Evolutionary conservation across 2,113 vertebrate genomes (phyloP).

Genomic region (Andinoacara biseriatus): DNA sequence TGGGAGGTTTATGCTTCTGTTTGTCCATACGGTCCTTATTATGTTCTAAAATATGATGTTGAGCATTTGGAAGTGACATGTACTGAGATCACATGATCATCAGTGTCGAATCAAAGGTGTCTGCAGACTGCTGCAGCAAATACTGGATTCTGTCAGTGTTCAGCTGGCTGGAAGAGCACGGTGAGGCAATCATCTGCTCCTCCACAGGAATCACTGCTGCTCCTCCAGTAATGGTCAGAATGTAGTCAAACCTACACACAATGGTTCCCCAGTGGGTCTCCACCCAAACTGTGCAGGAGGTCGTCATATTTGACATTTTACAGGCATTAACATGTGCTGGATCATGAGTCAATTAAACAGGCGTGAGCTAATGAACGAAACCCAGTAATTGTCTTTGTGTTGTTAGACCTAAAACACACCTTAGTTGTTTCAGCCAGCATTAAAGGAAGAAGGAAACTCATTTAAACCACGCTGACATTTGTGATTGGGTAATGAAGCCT

Average conservation of each 20-base stretch:
- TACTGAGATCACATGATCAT: not conserved
- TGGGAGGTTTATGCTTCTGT: not conserved
- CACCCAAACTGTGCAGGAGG: not conserved
- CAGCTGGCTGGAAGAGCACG: not conserved
- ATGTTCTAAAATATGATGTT: not conserved
- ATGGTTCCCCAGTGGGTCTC: not conserved
- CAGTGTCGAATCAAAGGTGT: not conserved
- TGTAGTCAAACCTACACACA: not conserved
- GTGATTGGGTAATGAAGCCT: too few species aligned
- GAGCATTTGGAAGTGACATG: not conserved
- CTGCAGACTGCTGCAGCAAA: not conserved
- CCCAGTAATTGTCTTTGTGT: too few species aligned
- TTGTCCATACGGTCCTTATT: not conserved
- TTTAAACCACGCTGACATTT: too few species aligned
- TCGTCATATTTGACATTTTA: not conserved
- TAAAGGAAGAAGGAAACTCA: too few species aligned
- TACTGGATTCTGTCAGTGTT: too few species aligned
- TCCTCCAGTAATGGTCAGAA: not conserved
- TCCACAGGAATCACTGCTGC: not conserved
- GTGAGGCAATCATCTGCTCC: not conserved
- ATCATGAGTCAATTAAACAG: too few species aligned
- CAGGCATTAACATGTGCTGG: not conserved
- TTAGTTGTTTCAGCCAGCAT: too few species aligned
- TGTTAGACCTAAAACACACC: too few species aligned
- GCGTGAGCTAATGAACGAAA: too few species aligned